Base-by-base conservation (phyloP, 2,797 vertebrate genomes). In the Cossypha caffra region DNA sequence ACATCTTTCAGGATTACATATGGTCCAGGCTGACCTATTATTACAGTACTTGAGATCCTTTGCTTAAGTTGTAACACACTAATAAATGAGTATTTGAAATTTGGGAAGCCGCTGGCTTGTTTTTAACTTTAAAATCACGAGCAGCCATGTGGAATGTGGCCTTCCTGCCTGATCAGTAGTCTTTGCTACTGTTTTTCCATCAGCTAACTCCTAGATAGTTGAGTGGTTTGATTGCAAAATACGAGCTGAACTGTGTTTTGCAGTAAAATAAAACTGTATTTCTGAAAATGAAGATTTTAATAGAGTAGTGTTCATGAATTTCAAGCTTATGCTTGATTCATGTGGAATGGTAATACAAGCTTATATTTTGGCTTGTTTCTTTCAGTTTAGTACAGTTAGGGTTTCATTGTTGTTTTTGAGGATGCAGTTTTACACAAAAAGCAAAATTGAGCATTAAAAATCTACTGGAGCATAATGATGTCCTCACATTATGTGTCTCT, bases 401-500 rank as follows among this genome's bases (percentile, higher is more conserved):
- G 6, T 45, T 68, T 68, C 9, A 17, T 43, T 10, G 3, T 12
- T 72, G 3, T 12, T 75, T 66, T 82, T 58, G 42, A 58, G 47
- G 35, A 43, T 74, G 13, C 16, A 42, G 20, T 69, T 87, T 84
- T 75, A 72, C 13, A 42, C 23, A 43, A 75, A 86, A 80, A n/a
- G 7, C 28, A 52, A 67, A 77, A 43, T 29, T 23, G 51, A 86
- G 14, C 33, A 25, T 55, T 62, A 26, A 31, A 62, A 72, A 8
- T 55, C 43, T 20, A 43, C 42, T 45, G 67, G n/a, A 85, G 29
- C 18, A 2, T 55, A 11, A 23, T 59, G 4, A 31, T 78, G 14
- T 58, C 21, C 7, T 85, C 58, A 64, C 1, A 1, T 61, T 73
- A 11, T n/a, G 11, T 51, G 0, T 14, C 1, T 71, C 13, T 42